Percentiles rank a stretch among this genome's conserved stretches.
These are phyloP conservation scores for Ceratotherium simum DNA, from an alignment of 2,113 vertebrate genomes.

Conservation along the genomic window DNA sequence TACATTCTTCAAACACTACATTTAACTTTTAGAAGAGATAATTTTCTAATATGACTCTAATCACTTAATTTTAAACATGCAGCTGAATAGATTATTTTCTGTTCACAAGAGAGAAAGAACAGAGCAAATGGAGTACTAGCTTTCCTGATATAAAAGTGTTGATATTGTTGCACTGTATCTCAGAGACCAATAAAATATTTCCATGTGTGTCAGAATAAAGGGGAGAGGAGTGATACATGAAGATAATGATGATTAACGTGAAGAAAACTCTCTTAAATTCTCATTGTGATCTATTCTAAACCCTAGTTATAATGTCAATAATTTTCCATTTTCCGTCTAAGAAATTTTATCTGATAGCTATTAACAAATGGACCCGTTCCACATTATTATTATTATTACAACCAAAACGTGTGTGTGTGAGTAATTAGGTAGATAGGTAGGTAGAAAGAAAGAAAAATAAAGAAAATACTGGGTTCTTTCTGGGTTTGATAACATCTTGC, in stretches of 20 bases:
- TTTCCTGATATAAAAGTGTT: not conserved
- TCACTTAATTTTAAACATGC: constrained; percentile 7
- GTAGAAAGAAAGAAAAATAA: not conserved
- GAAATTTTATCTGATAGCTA: not conserved
- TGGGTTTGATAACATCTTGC: not conserved
- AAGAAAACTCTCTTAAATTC: not conserved
- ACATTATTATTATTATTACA: not conserved
- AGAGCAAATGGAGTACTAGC: not conserved
- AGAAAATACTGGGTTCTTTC: not conserved
- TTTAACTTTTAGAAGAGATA: constrained; percentile 10
- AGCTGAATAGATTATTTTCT: not conserved
- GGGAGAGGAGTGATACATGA: not conserved
- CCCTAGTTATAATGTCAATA: not conserved
- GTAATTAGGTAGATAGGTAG: no score
- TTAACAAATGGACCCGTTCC: not conserved
- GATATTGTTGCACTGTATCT: not conserved
- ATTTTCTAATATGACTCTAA: not conserved
- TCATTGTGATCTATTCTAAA: not conserved
- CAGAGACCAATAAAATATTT: not conserved
- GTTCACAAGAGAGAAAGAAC: not conserved
- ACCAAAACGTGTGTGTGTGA: not conserved
- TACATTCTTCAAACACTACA: not conserved
- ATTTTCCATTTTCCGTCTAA: not conserved
- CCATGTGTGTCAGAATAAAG: not conserved
- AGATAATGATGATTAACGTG: not conserved